These are phyloP conservation scores for Forficula auricularia DNA, from an alignment of 1,140 invertebrate genomes.

Conservation along the genomic window DNA sequence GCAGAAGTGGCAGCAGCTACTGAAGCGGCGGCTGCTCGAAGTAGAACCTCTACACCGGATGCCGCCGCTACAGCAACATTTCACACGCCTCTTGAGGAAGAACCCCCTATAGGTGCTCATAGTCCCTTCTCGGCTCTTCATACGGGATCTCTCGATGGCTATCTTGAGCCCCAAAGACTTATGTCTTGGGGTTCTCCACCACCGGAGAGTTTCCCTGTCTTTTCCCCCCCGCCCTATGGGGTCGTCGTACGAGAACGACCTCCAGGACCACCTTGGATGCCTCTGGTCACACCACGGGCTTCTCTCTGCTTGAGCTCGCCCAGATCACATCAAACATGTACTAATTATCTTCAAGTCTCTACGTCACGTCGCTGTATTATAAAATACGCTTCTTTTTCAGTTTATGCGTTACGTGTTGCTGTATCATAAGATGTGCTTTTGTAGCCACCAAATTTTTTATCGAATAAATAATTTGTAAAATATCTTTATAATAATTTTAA, in stretches of 20 bases:
- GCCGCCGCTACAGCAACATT: background rate
- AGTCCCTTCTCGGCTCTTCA: constrained; percentile 60
- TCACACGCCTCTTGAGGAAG: constrained; percentile 9
- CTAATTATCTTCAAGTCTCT: constrained; percentile 21
- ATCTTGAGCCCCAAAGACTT: constrained; percentile 52
- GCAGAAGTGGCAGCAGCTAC: background rate
- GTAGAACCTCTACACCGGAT: background rate
- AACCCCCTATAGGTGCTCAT: background rate
- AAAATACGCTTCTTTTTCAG: no score
- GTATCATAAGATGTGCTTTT: no score
- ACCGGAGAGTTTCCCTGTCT: constrained; percentile 62
- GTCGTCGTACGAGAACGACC: constrained; percentile 17
- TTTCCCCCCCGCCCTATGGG: constrained; percentile 58
- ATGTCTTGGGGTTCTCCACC: constrained; percentile 62
- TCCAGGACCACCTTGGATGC: constrained; percentile 34
- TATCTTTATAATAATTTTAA: no score
- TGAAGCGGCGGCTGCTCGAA: background rate
- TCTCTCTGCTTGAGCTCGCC: constrained; percentile 51
- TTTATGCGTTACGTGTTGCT: no score
- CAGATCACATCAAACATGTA: constrained; percentile 69
- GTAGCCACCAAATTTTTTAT: no score
- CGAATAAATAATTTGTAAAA: no score
- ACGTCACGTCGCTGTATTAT: no score
- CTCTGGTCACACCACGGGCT: constrained; percentile 34
- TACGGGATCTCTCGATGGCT: constrained; percentile 67